phyloP scores from a whole-genome alignment of 2,888 invertebrate species.

The Mellilla xanthometata region DNA sequence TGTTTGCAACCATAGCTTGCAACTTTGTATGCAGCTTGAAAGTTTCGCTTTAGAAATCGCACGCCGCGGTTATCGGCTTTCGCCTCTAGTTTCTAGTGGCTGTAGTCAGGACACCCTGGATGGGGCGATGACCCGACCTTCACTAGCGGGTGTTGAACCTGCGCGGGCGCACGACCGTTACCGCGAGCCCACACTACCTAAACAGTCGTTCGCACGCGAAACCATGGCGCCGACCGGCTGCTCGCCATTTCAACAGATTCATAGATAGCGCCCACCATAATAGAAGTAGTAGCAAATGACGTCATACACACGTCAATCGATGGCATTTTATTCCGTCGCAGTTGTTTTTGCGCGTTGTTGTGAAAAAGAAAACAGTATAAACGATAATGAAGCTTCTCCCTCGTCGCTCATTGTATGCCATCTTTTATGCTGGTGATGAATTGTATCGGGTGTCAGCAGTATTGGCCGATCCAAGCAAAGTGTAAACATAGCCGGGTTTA shows the following conservation, averaged over 20 bases:
- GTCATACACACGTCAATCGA: slow-evolving; percentile 34
- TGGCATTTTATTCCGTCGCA: slow-evolving; percentile 9
- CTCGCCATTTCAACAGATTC: slow-evolving; percentile 42
- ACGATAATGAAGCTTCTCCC: slow-evolving; percentile 2
- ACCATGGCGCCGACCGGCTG: slow-evolving; percentile 29
- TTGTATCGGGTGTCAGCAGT: slow-evolving; percentile 9
- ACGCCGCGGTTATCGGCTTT: slow-evolving; percentile 7
- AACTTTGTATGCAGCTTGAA: not conserved
- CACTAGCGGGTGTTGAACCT: slow-evolving; percentile 69
- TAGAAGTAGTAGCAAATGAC: slow-evolving; percentile 35
- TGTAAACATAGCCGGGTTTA: too few relatives aligned
- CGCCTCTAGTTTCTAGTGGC: slow-evolving; percentile 16
- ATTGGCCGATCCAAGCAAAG: too few relatives aligned
- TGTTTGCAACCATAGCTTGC: too few relatives aligned
- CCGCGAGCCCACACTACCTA: slow-evolving; percentile 39
- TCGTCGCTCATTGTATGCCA: slow-evolving; percentile 6
- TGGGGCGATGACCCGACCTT: slow-evolving; percentile 66
- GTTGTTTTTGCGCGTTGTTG: slow-evolving; percentile 7
- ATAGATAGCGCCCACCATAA: slow-evolving; percentile 22
- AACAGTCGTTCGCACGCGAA: slow-evolving; percentile 40
- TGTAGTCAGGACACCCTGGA: slow-evolving; percentile 38
- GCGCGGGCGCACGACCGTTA: slow-evolving; percentile 66
- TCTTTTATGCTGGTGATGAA: slow-evolving; percentile 17
- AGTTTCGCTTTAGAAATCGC: slow-evolving; percentile 17
- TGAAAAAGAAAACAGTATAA: slow-evolving; percentile 4